A percentile compares a stretch with the other conserved stretches of the same genome.
These are phyloP conservation scores for Clostera curtula DNA, from an alignment of 2,888 invertebrate genomes.

Conservation along the genomic window DNA sequence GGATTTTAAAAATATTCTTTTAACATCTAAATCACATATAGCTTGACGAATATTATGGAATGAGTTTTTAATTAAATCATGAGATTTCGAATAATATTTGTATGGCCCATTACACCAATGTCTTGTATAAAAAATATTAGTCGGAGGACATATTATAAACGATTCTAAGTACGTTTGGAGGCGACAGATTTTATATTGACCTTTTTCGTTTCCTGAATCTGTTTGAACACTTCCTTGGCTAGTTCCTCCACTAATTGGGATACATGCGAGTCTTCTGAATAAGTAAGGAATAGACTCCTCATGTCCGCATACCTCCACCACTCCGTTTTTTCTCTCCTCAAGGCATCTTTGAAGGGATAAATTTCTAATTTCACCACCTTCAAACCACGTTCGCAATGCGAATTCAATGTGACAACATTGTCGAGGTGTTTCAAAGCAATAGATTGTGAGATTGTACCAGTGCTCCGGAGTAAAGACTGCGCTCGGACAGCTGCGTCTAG, in stretches of 20 bases:
- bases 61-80: constrained; percentile 2
- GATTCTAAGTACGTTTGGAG: constrained; percentile 2
- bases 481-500: constrained; percentile 5
- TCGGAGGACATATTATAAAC: constrained; percentile 3
- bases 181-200: constrained; percentile 3
- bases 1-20: constrained; percentile 3
- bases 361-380: constrained; percentile 7
- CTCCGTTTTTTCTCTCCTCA: constrained; percentile 1
- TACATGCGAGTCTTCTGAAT: constrained; percentile 3
- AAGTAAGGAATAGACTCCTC: constrained; percentile 2
- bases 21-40: constrained; percentile 2
- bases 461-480: constrained; percentile 7
- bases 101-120: constrained; percentile 6
- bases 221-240: constrained; percentile 1
- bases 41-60: constrained; percentile 5
- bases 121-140: constrained; percentile 4
- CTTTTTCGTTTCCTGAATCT: constrained; percentile 3
- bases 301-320: constrained; percentile 2
- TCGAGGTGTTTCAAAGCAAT: constrained; percentile 7
- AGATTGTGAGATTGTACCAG: constrained; percentile 8
- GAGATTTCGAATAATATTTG: constrained; percentile 3
- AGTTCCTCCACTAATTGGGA: neutral
- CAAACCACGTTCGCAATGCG: constrained; percentile 8
- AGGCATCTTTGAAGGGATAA: constrained; percentile 5
- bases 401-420: constrained; percentile 6